Conservation (phyloP, 2,888 invertebrate species). For the Agrochola litura region DNA sequence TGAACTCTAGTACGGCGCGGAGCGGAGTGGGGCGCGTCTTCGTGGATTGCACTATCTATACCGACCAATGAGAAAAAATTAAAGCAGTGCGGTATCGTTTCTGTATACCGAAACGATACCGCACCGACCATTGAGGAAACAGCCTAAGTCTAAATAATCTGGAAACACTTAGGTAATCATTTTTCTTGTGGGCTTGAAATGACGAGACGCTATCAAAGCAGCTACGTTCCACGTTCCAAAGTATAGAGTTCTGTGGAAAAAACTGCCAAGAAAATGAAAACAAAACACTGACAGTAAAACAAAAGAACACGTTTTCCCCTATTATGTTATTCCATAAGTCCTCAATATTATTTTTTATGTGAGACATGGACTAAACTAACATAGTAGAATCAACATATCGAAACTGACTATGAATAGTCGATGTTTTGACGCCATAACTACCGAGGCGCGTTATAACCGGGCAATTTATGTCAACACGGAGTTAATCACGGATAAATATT, state of each 20-base stretch:
- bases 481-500: constrained; percentile 81
- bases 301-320: constrained; percentile 17
- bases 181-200: background rate
- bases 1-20: too few relatives aligned
- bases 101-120: too few relatives aligned
- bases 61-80: too few relatives aligned
- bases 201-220: background rate
- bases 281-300: constrained; percentile 34
- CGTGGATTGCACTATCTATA: too few relatives aligned
- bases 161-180: too few relatives aligned
- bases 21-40: too few relatives aligned
- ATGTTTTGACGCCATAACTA: constrained; percentile 66
- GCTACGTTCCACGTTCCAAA: background rate
- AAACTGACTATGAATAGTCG: constrained; percentile 54
- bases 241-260: background rate
- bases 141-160: too few relatives aligned
- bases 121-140: too few relatives aligned
- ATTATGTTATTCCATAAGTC: constrained; percentile 7
- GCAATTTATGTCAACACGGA: constrained; percentile 75
- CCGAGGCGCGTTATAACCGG: constrained; percentile 68
- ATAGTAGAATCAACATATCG: constrained; percentile 42
- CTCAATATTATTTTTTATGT: constrained; percentile 48
- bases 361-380: constrained; percentile 47
- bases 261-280: background rate
- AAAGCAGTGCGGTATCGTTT: too few relatives aligned